These are phyloP conservation scores for Diadegma fenestrale DNA, from an alignment of 2,888 invertebrate species.

Conservation along the genomic window DNA sequence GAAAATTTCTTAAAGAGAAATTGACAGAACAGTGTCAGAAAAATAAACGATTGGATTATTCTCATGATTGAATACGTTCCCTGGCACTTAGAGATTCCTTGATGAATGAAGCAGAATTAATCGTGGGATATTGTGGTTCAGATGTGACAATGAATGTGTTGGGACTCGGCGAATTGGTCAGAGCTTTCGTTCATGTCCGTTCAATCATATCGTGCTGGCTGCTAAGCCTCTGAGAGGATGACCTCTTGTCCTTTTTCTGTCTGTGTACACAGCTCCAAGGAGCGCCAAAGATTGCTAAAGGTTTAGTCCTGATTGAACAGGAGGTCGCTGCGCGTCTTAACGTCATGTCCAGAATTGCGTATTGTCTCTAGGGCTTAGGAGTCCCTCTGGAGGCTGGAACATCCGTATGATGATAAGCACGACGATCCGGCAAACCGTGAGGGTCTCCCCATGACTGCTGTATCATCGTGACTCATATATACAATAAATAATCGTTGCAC, in stretches of 20 bases:
- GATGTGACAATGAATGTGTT: neutral
- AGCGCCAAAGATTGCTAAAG: neutral
- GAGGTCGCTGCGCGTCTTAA: slow-evolving; percentile 30
- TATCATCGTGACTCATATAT: slow-evolving; percentile 12
- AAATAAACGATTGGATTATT: neutral
- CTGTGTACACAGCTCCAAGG: neutral
- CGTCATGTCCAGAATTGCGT: neutral
- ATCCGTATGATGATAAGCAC: slow-evolving; percentile 58
- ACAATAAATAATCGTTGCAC: slow-evolving; percentile 58
- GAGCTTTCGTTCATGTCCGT: slow-evolving; percentile 34
- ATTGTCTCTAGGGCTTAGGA: slow-evolving; percentile 55
- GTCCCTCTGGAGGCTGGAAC: slow-evolving; percentile 57
- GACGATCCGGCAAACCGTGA: neutral
- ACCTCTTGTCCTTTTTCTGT: slow-evolving; percentile 36
- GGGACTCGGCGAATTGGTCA: slow-evolving; percentile 27
- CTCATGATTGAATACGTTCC: neutral
- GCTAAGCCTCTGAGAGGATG: slow-evolving; percentile 6
- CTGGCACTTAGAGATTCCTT: neutral
- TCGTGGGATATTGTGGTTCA: neutral
- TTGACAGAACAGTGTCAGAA: neutral
- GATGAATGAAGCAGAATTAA: slow-evolving; percentile 20
- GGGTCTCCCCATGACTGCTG: neutral
- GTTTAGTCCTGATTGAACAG: slow-evolving; percentile 54
- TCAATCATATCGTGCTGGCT: slow-evolving; percentile 49
- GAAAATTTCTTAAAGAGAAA: neutral